Conservation (phyloP, 2,797 vertebrate genomes). For the Etheostoma perlongum region DNA sequence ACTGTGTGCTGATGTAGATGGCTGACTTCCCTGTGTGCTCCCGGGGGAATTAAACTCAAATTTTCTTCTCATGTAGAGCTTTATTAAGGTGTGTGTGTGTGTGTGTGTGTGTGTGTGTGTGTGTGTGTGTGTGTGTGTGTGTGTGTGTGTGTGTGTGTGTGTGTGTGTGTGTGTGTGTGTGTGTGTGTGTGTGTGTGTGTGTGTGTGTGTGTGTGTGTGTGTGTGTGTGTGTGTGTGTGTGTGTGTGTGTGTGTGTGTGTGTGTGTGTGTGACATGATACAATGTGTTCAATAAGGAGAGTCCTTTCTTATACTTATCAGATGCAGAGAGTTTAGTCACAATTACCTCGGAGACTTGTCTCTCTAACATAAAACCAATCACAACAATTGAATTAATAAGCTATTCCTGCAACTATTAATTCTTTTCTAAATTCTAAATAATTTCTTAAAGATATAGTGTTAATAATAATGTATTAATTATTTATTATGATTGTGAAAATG, state of each 20-base stretch:
- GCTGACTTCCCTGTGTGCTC: slow-evolving; percentile 55
- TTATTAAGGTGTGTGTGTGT: not conserved
- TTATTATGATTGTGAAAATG: not conserved
- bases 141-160: too few species aligned
- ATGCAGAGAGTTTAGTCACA: not conserved
- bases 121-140: too few species aligned
- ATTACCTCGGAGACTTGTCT: not conserved
- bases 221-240: too few species aligned
- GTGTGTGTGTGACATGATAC: too few species aligned
- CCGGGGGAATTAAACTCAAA: slow-evolving; percentile 41
- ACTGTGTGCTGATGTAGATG: slow-evolving; percentile 62
- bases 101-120: not conserved
- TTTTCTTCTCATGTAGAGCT: slow-evolving; percentile 34
- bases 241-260: too few species aligned
- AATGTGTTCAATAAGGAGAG: not conserved
- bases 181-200: too few species aligned
- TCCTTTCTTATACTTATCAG: not conserved
- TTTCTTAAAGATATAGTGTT: too few species aligned
- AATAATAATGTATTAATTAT: not conserved
- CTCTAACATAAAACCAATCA: not conserved
- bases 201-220: too few species aligned
- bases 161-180: too few species aligned
- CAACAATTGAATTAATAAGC: not conserved
- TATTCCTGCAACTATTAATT: not conserved
- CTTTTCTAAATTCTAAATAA: not conserved